Evolutionary conservation across 2,888 invertebrate genomes (phyloP).

Genomic region (Xestia rhomboidea): DNA sequence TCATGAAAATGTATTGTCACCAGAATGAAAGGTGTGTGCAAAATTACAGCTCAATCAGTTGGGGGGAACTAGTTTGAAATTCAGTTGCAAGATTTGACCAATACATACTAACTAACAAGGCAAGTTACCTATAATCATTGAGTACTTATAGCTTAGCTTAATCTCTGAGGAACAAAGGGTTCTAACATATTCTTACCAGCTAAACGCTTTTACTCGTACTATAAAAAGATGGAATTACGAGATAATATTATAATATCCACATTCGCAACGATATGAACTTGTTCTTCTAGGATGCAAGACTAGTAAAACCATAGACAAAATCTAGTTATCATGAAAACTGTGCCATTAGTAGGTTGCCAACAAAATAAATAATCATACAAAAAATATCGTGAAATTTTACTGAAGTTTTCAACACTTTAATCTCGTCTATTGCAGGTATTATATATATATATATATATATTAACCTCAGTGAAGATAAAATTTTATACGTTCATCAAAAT

Average conservation of each 20-base stretch:
- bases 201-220: not conserved
- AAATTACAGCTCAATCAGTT: not conserved
- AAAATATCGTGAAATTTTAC: constrained; percentile 17
- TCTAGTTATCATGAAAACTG: not conserved
- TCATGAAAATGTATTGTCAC: not conserved
- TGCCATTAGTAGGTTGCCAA: not conserved
- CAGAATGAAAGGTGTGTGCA: not conserved
- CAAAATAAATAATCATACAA: constrained; percentile 12
- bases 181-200: not conserved
- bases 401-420: constrained; percentile 37
- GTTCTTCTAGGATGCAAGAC: not conserved
- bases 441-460: constrained; percentile 35
- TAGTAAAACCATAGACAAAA: not conserved
- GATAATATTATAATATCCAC: not conserved
- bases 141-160: not conserved
- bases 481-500: constrained; percentile 42
- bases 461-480: constrained; percentile 35
- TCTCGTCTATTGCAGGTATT: constrained; percentile 21
- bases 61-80: not conserved
- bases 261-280: not conserved
- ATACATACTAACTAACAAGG: too few relatives aligned
- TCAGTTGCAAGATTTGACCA: not conserved
- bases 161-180: not conserved
- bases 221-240: not conserved
- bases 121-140: not conserved